Evolutionary conservation across 2,113 vertebrate species (phyloP), one percentile per base, ranked within the genome.

Genomic region (Microcebus griseorufus): DNA sequence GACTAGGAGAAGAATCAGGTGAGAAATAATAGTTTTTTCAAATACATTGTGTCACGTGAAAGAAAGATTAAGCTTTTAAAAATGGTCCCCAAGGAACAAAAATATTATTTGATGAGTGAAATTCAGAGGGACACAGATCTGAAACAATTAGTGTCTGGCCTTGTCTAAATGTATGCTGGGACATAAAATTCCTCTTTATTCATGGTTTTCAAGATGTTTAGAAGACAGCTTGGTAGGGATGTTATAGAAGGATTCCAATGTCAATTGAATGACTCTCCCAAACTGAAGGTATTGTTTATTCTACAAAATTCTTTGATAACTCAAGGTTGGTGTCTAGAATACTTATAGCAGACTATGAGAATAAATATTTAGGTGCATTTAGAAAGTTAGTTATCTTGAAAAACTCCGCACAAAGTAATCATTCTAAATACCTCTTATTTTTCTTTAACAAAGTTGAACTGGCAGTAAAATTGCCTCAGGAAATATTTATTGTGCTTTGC

Each of bases 1-100:
- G 27, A 73, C 42, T 75, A n/a, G 25, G 60, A 62, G 32, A 65
- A 73, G 51, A 67, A 25, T 37, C 34, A 62, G 45, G 17, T 89
- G 29, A 78, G 45, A 92, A 93, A 48, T 73, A 75, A 80, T 58
- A 90, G n/a, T 34, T 73, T 90, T 94, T 72, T 67, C 20, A 88
- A 81, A 60, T 58, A 72, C 4, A 72, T 11, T 89, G 58, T 62
- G 34, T 58, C 25, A 64, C 6, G 22, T 20, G 37, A 29, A 80
- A 79, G 53, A 90, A 90, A 94, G 37, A 65, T 14, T 11, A 78
- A 79, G 34, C 53, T 86, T 91, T 91, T 64, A 64, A 55, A 53
- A 82, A 88, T 79, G 34, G 3, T 87, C 12, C 18, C 29, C 12
- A 92, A 42, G 20, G 65, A 22, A 16, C 29, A 79, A 62, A 95